phyloP scores from a whole-genome alignment of 1,140 invertebrate species.

The Lasioglossum albipes region DNA sequence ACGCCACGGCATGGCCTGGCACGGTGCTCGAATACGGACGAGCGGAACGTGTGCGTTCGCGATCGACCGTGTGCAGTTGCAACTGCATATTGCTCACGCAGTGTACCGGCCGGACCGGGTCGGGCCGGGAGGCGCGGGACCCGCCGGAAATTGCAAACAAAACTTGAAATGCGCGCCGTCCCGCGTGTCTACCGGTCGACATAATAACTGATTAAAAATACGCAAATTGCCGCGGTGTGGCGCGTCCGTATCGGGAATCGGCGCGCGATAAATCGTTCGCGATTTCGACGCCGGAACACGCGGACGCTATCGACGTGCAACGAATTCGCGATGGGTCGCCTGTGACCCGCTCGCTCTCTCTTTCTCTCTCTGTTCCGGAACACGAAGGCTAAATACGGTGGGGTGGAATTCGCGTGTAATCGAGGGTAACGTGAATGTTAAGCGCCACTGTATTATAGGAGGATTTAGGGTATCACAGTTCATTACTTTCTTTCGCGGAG shows the following conservation, averaged over 20 bases:
- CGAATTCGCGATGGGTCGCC: too few species aligned
- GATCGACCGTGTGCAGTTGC: slow-evolving; percentile 41
- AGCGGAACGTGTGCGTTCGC: slow-evolving; percentile 27
- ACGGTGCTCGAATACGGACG: slow-evolving; percentile 12
- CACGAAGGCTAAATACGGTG: too few species aligned
- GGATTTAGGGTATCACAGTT: too few species aligned
- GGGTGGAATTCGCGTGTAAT: too few species aligned
- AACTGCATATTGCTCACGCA: slow-evolving; percentile 43
- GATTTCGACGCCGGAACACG: not conserved
- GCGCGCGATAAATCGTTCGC: slow-evolving; percentile 17
- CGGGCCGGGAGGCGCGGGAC: not conserved
- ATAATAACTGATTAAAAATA: slow-evolving; percentile 69
- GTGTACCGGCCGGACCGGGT: not conserved
- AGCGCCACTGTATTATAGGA: too few species aligned
- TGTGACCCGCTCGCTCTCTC: too few species aligned
- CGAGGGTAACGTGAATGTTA: too few species aligned
- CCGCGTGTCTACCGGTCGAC: slow-evolving; percentile 14
- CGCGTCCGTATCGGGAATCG: not conserved
- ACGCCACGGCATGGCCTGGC: not conserved
- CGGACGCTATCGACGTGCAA: not conserved
- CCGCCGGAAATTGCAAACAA: slow-evolving; percentile 60
- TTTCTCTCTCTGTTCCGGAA: too few species aligned
- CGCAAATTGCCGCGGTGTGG: slow-evolving; percentile 35
- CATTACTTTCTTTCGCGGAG: too few species aligned
- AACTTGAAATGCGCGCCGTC: slow-evolving; percentile 51